Evolutionary conservation across 2,113 vertebrate species (phyloP).

Genomic region (Neolamprologus caudopunctatus): DNA sequence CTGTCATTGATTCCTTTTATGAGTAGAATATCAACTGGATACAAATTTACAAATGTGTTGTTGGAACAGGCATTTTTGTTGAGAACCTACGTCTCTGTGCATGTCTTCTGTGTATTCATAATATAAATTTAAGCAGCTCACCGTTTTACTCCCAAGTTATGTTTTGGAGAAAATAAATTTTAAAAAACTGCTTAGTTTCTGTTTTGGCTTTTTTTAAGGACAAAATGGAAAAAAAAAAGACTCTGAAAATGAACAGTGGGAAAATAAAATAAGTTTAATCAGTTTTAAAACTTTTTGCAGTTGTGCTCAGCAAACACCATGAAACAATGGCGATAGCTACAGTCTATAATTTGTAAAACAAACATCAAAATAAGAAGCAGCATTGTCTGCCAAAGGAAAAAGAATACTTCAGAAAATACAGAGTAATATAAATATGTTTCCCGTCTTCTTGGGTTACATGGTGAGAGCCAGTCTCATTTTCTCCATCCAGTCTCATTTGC

Average conservation of each 20-base stretch:
- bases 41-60: neutral
- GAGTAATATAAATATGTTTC: neutral
- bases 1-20: neutral
- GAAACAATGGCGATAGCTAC: neutral
- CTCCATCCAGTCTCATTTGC: neutral
- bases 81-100: neutral
- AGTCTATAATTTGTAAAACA: neutral
- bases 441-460: neutral
- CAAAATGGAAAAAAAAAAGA: neutral
- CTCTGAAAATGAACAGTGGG: neutral
- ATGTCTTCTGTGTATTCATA: neutral
- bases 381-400: neutral
- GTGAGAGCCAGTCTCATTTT: neutral
- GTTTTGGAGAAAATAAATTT: neutral
- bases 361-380: neutral
- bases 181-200: neutral
- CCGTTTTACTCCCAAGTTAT: neutral
- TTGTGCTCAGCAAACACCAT: neutral
- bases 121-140: neutral
- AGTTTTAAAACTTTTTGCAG: neutral
- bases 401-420: neutral
- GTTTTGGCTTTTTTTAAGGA: neutral
- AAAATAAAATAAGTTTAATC: neutral
- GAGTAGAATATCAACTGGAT: neutral
- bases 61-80: neutral